Evolutionary conservation across 23 tunicate genomes (phyloP).

Genomic region (Diplosoma virens): DNA sequence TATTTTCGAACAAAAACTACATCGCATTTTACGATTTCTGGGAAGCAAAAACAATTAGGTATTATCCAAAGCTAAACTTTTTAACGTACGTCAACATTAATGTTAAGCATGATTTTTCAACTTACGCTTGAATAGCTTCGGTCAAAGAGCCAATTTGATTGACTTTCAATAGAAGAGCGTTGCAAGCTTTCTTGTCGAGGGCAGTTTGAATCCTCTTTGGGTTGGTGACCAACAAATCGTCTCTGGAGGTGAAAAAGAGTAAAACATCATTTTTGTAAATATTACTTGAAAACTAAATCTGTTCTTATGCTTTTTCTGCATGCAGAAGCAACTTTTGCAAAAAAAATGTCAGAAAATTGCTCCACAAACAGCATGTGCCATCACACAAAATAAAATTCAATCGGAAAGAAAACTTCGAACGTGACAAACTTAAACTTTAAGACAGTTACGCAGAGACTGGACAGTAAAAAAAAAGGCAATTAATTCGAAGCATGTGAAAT

Average conservation of each 20-base stretch:
- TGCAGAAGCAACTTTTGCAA: too few species aligned
- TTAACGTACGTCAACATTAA: neutral
- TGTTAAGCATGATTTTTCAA: neutral
- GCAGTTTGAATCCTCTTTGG: constrained; percentile 85
- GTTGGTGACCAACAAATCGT: constrained; percentile 91
- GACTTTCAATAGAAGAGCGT: constrained; percentile 88
- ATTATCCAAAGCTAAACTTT: neutral
- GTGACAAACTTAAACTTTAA: too few species aligned
- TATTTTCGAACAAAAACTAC: too few species aligned
- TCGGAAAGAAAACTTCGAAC: too few species aligned
- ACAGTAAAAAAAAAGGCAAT: too few species aligned
- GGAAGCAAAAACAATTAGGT: neutral
- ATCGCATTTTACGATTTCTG: too few species aligned
- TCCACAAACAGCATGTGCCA: too few species aligned
- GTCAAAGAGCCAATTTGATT: constrained; percentile 94
- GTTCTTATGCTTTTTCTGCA: too few species aligned
- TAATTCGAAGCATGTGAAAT: too few species aligned
- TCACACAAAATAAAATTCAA: too few species aligned
- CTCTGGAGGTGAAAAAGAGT: constrained; percentile 37
- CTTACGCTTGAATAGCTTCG: constrained; percentile 92
- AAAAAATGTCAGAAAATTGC: too few species aligned
- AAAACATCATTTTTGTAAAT: neutral
- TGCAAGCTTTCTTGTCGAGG: constrained; percentile 86
- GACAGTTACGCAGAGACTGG: too few species aligned
- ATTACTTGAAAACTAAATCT: neutral